A percentile compares a stretch with the other conserved stretches of the same genome.
These are phyloP conservation scores for Sapajus apella DNA, from an alignment of 2,113 vertebrate species.

Conservation along the genomic window DNA sequence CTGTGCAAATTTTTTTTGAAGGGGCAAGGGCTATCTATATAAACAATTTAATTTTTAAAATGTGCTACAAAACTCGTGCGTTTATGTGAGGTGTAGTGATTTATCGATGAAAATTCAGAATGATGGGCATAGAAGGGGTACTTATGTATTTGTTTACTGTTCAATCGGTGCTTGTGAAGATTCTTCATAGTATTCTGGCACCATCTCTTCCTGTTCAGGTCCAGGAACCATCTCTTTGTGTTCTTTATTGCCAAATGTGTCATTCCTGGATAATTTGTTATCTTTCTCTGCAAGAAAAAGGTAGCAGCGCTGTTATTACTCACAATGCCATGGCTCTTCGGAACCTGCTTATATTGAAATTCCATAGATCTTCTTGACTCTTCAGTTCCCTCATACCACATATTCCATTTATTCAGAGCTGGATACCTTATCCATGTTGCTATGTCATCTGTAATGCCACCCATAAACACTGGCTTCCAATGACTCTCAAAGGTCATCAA, in stretches of 20 bases:
- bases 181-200: constrained; percentile 38
- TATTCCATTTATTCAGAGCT: background rate
- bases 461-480: background rate
- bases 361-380: background rate
- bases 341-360: constrained; percentile 2
- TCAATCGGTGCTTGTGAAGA: background rate
- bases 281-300: background rate
- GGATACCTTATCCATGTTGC: background rate
- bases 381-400: background rate
- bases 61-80: constrained; percentile 5
- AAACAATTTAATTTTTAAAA: constrained; percentile 11
- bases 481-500: background rate
- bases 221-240: constrained; percentile 25
- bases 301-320: background rate
- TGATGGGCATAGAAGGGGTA: background rate
- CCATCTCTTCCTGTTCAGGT: background rate
- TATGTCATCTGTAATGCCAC: background rate
- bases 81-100: background rate
- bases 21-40: background rate
- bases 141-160: constrained; percentile 3
- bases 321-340: background rate
- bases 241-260: constrained; percentile 29
- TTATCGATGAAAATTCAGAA: constrained; percentile 35
- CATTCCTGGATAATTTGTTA: constrained; percentile 39
- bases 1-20: background rate